Conservation (phyloP, 2,113 vertebrate genomes). For the Chaenocephalus aceratus region DNA sequence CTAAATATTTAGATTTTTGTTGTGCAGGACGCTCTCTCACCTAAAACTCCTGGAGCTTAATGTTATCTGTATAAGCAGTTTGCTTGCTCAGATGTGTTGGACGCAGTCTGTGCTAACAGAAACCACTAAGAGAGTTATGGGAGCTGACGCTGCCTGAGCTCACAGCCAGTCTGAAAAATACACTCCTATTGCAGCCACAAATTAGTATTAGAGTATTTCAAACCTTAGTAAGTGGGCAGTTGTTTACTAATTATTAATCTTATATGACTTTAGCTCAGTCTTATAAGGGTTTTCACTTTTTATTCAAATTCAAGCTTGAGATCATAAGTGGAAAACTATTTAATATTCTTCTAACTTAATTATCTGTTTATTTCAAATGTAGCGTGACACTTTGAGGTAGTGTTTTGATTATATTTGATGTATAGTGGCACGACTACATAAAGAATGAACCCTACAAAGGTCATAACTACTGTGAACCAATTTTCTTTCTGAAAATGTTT, state of each 20-base stretch:
- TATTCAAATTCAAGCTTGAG: background rate
- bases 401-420: background rate
- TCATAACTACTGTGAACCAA: background rate
- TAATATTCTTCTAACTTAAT: background rate
- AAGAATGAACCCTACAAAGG: background rate
- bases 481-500: background rate
- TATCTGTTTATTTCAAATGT: background rate
- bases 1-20: background rate
- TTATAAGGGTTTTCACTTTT: background rate
- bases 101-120: conserved; percentile 1
- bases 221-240: background rate
- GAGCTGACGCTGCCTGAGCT: background rate
- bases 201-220: too few species aligned
- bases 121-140: background rate
- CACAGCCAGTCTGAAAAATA: background rate
- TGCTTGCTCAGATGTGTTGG: conserved; percentile 8
- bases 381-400: background rate
- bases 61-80: conserved; percentile 13
- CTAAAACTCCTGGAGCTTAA: background rate
- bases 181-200: background rate
- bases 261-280: background rate
- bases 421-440: background rate
- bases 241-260: background rate
- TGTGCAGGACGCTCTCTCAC: background rate
- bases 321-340: background rate